phyloP scores from a whole-genome alignment of 2,113 vertebrate species.

The Thunnus thynnus region DNA sequence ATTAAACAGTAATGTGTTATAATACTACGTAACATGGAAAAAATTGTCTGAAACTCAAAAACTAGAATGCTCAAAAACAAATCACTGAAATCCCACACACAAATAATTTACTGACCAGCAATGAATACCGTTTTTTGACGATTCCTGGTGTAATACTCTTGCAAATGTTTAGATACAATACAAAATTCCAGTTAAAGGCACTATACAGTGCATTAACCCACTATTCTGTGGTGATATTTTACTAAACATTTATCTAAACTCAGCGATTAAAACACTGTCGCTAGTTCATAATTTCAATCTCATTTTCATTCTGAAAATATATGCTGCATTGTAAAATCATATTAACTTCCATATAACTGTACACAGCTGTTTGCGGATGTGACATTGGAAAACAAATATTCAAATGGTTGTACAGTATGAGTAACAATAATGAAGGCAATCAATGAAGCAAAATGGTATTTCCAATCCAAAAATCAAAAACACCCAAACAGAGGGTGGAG shows the following conservation, averaged over 20 bases:
- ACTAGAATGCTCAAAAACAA: neutral
- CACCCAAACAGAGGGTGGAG: constrained; percentile 35
- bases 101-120: too few species aligned
- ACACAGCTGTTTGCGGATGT: neutral
- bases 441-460: constrained; percentile 30
- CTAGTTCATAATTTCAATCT: neutral
- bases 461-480: constrained; percentile 44
- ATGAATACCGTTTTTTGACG: too few species aligned
- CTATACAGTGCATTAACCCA: too few species aligned
- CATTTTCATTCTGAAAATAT: constrained; percentile 2
- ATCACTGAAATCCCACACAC: too few species aligned
- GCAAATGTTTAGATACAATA: too few species aligned
- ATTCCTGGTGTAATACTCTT: too few species aligned
- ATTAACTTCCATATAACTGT: neutral
- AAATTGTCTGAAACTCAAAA: neutral
- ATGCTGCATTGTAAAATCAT: neutral
- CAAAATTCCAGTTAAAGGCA: neutral
- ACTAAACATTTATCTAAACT: too few species aligned
- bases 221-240: neutral
- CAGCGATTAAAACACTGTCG: too few species aligned
- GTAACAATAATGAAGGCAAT: constrained; percentile 42
- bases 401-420: constrained; percentile 5
- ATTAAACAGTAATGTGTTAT: neutral
- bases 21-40: too few species aligned
- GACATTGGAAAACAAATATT: constrained; percentile 5